Evolutionary conservation across 1,140 invertebrate genomes (phyloP).

Genomic region (Chelonus insularis): DNA sequence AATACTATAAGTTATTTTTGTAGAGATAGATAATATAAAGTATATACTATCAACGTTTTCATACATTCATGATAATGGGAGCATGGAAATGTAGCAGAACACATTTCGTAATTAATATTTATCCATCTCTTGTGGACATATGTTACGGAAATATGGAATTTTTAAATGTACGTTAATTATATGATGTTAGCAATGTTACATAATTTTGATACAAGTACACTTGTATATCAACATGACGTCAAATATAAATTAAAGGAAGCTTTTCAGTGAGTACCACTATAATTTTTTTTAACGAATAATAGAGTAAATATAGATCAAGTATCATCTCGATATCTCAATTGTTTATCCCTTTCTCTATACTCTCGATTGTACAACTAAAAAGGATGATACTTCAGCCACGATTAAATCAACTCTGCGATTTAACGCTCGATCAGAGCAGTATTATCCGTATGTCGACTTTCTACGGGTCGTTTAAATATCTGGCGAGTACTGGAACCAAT

Average conservation of each 20-base stretch:
- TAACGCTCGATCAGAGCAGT: slow-evolving; percentile 25
- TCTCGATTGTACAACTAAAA: neutral
- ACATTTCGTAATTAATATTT: neutral
- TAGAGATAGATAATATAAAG: neutral
- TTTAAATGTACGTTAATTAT: too few relatives aligned
- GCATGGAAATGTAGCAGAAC: neutral
- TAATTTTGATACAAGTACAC: too few relatives aligned
- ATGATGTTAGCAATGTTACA: too few relatives aligned
- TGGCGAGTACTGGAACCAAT: slow-evolving; percentile 19
- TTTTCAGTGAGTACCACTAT: neutral
- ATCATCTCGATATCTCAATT: too few relatives aligned
- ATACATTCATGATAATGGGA: neutral
- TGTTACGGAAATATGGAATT: too few relatives aligned
- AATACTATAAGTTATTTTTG: slow-evolving; percentile 15
- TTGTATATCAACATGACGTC: too few relatives aligned
- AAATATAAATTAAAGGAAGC: too few relatives aligned
- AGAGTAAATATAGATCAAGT: too few relatives aligned
- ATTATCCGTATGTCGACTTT: slow-evolving; percentile 16
- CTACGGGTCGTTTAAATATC: slow-evolving; percentile 27
- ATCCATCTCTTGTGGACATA: too few relatives aligned
- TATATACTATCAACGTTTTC: neutral
- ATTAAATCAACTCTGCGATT: slow-evolving; percentile 20
- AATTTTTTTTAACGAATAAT: too few relatives aligned
- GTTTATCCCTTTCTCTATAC: too few relatives aligned
- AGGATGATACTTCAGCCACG: slow-evolving; percentile 1